These are phyloP conservation scores for Gymnogyps californianus DNA, from an alignment of 2,113 vertebrate genomes.

Conservation along the genomic window DNA sequence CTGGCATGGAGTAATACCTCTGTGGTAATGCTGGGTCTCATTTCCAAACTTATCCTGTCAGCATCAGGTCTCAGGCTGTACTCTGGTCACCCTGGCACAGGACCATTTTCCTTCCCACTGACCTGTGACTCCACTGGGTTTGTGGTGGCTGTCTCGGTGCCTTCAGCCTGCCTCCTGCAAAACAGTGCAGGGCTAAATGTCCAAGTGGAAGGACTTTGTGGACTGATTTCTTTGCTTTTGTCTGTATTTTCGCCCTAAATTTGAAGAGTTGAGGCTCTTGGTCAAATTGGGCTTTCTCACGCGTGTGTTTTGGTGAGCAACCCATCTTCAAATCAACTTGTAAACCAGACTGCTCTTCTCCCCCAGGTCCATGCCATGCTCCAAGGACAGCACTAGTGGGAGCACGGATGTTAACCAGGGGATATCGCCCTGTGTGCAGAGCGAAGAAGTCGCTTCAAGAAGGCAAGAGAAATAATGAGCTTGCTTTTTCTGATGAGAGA, in stretches of 20 bases:
- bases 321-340: not conserved
- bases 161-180: not conserved
- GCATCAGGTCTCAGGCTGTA: not conserved
- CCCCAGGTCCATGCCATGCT: not conserved
- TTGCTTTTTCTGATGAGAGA: not conserved
- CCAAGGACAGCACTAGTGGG: not conserved
- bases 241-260: not conserved
- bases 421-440: not conserved
- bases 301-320: not conserved
- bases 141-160: not conserved
- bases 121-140: not conserved
- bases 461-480: not conserved
- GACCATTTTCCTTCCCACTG: not conserved
- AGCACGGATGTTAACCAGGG: not conserved
- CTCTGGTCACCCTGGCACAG: not conserved
- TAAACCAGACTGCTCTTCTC: not conserved
- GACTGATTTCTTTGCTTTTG: not conserved
- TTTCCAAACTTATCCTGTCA: not conserved
- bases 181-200: not conserved
- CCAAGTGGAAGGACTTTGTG: not conserved
- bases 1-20: not conserved
- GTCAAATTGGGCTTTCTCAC: not conserved
- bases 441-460: not conserved
- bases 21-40: fast-evolving
- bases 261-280: not conserved